Percentiles rank a stretch among this genome's conserved stretches.
These are phyloP conservation scores for Nothocercus nigrocapillus DNA, from an alignment of 2,113 vertebrate genomes.

Conservation along the genomic window DNA sequence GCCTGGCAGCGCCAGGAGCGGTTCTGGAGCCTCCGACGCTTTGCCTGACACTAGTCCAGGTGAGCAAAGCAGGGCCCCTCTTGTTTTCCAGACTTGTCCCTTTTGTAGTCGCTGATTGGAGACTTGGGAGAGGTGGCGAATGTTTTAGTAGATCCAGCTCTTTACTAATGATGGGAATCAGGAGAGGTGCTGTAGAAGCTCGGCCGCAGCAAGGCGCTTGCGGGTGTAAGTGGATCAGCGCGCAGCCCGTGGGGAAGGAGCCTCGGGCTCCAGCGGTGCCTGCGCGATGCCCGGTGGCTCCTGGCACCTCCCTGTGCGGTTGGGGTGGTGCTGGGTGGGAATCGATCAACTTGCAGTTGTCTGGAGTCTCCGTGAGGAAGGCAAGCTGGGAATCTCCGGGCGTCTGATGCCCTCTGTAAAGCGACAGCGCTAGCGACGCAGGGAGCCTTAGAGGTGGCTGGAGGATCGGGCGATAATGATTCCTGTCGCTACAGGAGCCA, in stretches of 20 bases:
- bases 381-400: rapidly evolving
- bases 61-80: constrained; percentile 6
- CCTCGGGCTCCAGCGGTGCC: rapidly evolving
- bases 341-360: not conserved
- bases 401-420: not conserved
- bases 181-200: not conserved
- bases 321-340: not conserved
- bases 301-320: not conserved
- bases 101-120: not conserved
- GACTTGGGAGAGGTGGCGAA: not conserved
- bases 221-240: not conserved
- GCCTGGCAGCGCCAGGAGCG: constrained; percentile 39
- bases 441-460: not conserved
- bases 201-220: too few relatives aligned
- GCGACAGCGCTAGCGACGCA: not conserved
- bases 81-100: not conserved
- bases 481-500: not conserved
- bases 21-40: constrained; percentile 62
- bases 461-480: not conserved
- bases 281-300: not conserved
- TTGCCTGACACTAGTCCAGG: constrained; percentile 55
- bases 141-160: not conserved
- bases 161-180: not conserved
- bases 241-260: not conserved
- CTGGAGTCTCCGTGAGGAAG: not conserved